Conservation (phyloP, 1,140 invertebrate species). For the Nixonia krombeini region DNA sequence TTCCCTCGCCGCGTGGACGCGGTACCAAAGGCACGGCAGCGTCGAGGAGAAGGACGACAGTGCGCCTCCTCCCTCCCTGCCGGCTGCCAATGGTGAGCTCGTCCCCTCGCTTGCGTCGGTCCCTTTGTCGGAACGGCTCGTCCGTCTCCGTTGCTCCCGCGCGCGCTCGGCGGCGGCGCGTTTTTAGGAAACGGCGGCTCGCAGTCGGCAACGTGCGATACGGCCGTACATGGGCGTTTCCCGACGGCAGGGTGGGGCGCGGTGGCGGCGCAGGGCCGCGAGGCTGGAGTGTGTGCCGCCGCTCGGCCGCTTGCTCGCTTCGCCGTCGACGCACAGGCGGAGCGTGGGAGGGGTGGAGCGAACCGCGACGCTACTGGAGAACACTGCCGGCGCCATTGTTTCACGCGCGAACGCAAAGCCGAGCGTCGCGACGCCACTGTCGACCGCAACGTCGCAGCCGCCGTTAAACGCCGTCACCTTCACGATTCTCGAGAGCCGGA, state of each 20-base stretch:
- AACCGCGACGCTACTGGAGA: constrained; percentile 33
- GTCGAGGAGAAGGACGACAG: too few species aligned
- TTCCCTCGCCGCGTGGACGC: too few species aligned
- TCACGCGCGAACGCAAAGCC: constrained; percentile 47
- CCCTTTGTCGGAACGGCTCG: background rate
- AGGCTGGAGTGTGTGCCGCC: background rate
- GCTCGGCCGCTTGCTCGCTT: constrained; percentile 5
- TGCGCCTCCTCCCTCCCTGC: background rate
- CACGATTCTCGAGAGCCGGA: background rate
- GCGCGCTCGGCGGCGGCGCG: background rate
- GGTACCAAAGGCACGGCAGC: too few species aligned
- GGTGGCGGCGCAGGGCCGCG: constrained; percentile 9
- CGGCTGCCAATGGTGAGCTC: background rate
- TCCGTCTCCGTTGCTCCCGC: background rate
- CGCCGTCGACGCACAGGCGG: constrained; percentile 25
- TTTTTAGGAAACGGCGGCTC: constrained; percentile 27
- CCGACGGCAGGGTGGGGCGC: constrained; percentile 26
- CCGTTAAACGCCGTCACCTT: constrained; percentile 12
- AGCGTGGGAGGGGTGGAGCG: constrained; percentile 32
- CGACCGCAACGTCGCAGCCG: constrained; percentile 53
- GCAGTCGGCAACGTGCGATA: constrained; percentile 2
- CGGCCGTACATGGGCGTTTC: constrained; percentile 33
- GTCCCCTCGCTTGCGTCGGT: background rate
- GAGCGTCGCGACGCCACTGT: constrained; percentile 60
- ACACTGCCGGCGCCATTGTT: constrained; percentile 59